phyloP scores from a whole-genome alignment of 2,113 vertebrate species.

The Spilogale gracilis region DNA sequence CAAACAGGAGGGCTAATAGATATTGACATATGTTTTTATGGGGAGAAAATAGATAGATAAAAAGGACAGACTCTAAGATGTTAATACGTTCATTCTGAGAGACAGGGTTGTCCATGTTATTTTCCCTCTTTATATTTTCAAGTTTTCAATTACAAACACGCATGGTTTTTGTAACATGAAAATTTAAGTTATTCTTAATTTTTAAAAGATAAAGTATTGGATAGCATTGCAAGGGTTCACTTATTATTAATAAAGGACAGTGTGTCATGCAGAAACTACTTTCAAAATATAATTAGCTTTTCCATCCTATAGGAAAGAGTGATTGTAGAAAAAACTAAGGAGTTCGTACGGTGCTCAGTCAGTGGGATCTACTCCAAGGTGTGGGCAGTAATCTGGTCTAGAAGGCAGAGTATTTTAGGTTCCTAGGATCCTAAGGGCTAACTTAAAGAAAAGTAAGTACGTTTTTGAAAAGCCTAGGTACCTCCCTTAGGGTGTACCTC shows the following conservation, averaged over 20 bases:
- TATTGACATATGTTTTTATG: not conserved
- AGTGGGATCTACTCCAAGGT: not conserved
- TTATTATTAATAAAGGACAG: not conserved
- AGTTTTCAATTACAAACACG: constrained; percentile 22
- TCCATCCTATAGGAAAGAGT: not conserved
- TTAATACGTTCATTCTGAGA: not conserved
- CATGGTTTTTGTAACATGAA: not conserved
- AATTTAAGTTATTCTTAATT: not conserved
- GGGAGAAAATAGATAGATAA: not conserved
- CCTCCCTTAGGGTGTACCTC: not conserved
- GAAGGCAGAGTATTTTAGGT: not conserved
- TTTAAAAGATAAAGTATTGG: not conserved
- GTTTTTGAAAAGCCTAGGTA: not conserved
- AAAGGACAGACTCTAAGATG: not conserved
- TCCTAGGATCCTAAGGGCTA: not conserved
- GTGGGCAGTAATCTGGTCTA: not conserved
- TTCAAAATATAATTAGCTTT: not conserved
- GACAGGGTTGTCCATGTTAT: not conserved
- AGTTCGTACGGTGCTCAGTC: not conserved
- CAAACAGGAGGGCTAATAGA: not conserved
- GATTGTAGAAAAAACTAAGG: not conserved
- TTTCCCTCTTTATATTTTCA: not conserved
- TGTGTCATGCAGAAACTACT: not conserved
- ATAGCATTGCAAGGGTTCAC: not conserved
- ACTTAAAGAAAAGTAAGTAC: not conserved